Evolutionary conservation across 2,888 invertebrate species (phyloP), one percentile per base, ranked within the genome.

Genomic region (Ormyrus thymus): DNA sequence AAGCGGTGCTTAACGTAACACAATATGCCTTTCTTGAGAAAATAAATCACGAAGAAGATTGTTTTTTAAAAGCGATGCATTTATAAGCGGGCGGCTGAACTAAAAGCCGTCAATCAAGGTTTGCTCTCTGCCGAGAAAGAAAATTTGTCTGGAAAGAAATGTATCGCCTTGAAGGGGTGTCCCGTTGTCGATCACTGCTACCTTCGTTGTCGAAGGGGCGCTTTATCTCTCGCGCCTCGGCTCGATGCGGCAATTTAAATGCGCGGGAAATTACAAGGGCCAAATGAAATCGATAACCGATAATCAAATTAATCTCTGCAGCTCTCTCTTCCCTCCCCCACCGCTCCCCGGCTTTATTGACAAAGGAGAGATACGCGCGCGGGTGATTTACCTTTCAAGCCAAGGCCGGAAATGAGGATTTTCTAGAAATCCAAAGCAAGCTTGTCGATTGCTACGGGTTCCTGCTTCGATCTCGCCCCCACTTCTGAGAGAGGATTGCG

Each of bases 231-330:
- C 69, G 56, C n/a, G 10, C 7, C 48, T n/a, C 48, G n/a, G 6
- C 56, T 68, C 10, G 51, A 7, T 58, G 51, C 11, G 66, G 48
- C 15, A 68, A 68, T 76, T 62, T 68, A 53, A 69, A 61, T 48
- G 61, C 61, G 51, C 71, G 59, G 59, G 53, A 70, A 71, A 71
- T 70, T 64, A 65, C 56, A 6, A 48, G 11, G 13, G 65, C 58
- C 59, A 29, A 10, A 45, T 65, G n/a, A 46, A 77, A 71, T 65
- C 65, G 71, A 65, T 77, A 71, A 77, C 77, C 71, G 65, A 77
- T 77, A 77, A 71, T 71, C 77, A 53, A 77, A 71, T 77, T 65
- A 77, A 71, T 77, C 71, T 50, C 53, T 43, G 59, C 29, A 29
- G 29, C 29, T 3, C 29, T 29, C 29, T 29, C 29, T 1, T 29